Evolutionary conservation across 2,888 invertebrate species (phyloP).

Genomic region (Kuschelorhynchus macadamiae): DNA sequence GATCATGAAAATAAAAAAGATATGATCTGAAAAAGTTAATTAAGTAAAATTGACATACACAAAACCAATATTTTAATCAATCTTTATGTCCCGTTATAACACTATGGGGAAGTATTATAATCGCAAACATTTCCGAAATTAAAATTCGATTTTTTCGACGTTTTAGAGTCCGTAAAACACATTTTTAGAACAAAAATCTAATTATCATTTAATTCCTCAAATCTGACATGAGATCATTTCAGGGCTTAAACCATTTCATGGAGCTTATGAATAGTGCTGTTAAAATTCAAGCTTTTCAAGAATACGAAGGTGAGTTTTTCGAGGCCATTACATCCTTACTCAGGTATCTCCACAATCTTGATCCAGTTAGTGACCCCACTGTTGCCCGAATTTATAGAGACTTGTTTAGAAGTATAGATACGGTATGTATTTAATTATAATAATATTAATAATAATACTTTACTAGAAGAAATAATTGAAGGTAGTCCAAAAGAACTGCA

Average conservation of each 20-base stretch:
- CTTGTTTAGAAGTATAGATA: constrained; percentile 71
- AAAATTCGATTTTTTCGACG: too few species aligned
- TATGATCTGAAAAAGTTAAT: too few species aligned
- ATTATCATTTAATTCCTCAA: neutral
- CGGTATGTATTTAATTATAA: constrained; percentile 66
- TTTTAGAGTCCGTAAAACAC: too few species aligned
- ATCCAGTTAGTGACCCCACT: constrained; percentile 65
- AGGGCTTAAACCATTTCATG: constrained; percentile 53
- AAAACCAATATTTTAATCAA: too few species aligned
- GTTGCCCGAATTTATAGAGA: constrained; percentile 71
- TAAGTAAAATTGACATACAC: too few species aligned
- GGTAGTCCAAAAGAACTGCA: too few species aligned
- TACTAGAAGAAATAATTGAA: too few species aligned
- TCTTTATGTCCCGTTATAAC: too few species aligned
- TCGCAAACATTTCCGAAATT: too few species aligned
- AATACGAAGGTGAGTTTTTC: constrained; percentile 79
- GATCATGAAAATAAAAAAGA: too few species aligned
- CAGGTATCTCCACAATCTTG: constrained; percentile 68
- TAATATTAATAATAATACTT: neutral
- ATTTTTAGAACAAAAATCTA: too few species aligned
- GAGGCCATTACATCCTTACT: constrained; percentile 77
- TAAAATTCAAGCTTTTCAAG: constrained; percentile 61
- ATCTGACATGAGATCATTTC: constrained; percentile 14
- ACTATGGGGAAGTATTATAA: too few species aligned
- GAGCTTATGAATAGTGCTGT: constrained; percentile 51